Evolutionary conservation across 2,113 vertebrate genomes (phyloP).

Genomic region (Tenebrosternarchus preto): DNA sequence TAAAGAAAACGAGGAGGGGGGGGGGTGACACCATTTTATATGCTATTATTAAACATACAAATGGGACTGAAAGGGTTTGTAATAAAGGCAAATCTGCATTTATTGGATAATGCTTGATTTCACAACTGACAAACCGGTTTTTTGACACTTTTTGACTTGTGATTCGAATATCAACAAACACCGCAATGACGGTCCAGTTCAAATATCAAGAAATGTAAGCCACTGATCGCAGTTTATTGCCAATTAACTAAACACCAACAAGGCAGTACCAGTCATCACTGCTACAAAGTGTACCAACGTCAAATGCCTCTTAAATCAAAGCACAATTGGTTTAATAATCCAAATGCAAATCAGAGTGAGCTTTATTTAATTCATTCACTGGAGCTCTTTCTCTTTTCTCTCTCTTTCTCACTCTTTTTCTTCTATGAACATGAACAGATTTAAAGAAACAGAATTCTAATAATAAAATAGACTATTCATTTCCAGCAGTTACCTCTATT

Average conservation of each 20-base stretch:
- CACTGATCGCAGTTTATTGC: background rate
- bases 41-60: background rate
- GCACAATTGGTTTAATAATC: background rate
- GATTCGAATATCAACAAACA: background rate
- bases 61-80: background rate
- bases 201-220: background rate
- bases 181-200: too few species aligned
- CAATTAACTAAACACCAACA: background rate
- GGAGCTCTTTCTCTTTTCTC: too few species aligned
- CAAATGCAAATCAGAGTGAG: background rate
- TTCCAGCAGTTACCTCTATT: too few species aligned
- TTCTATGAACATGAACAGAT: too few species aligned
- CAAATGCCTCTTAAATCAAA: constrained; percentile 10
- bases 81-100: background rate
- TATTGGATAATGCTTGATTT: background rate
- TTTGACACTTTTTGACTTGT: too few species aligned
- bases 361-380: background rate
- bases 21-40: too few species aligned
- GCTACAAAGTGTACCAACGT: background rate
- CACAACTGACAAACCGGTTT: too few species aligned
- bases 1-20: too few species aligned
- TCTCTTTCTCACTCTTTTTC: too few species aligned
- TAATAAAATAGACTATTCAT: too few species aligned
- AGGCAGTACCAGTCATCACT: background rate
- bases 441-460: too few species aligned